Evolutionary conservation across 2,113 vertebrate species (phyloP), one percentile per base, ranked within the genome.

Genomic region (Cyprichromis sp.): DNA sequence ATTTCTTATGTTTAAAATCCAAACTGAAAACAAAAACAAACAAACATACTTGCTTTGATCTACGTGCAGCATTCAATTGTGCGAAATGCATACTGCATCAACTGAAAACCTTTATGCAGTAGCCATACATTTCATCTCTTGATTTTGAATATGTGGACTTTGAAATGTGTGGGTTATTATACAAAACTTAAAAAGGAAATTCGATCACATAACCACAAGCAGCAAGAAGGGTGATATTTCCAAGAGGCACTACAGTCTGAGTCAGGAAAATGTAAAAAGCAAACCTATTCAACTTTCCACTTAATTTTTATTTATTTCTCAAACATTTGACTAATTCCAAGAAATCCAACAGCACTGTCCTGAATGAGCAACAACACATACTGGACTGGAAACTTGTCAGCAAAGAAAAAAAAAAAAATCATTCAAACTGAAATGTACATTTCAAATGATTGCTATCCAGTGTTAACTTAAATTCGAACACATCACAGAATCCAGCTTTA

Each of bases 341-440:
- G 95, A 91, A 93, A 88, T 92, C 95, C 93, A 95, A 94, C 94
- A 95, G 92, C 93, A 90, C 88, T 82, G 91, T 95, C 89, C 86
- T 88, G 91, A 95, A 93, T 94, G 92, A 96, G 92, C 94, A 95
- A 96, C 95, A 92, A 90, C 93, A 91, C 92, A 88, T 92, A 93
- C 89, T 93, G 91, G 93, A 95, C 94, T 93, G 93, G 89, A 91
- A 94, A 96, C 94, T 38, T 90, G 86, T 96, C 90, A 94, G 94
- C 95, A 95, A 57, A 87, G 81, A 19, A 45, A 29, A 16, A 45
- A 26, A 26, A 45, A 45, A 87, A 57, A 82, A 47, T 95, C 95
- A 97, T 96, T 96, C 95, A 96, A 96, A 96, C 96, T 91, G 86
- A 96, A 95, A 91, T 79, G 66, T 31, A 93, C 91, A 92, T 94